Percentiles rank a stretch among this genome's conserved stretches.
These are phyloP conservation scores for Takifugu rubripes DNA, from an alignment of 2,797 vertebrate genomes.

Conservation along the genomic window DNA sequence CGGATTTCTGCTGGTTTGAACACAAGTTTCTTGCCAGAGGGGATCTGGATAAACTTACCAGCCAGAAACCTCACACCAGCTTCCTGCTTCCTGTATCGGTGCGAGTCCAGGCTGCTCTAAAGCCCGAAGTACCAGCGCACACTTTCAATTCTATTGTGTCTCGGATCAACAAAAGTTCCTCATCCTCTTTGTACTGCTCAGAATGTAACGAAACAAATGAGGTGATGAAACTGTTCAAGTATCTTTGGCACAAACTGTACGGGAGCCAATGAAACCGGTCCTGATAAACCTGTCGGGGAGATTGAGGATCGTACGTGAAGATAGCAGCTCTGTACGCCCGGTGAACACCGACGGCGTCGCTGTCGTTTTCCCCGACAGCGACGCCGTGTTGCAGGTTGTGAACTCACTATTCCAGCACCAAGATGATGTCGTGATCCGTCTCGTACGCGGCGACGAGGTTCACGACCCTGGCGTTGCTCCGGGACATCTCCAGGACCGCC, in stretches of 20 bases:
- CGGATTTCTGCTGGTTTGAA: too few species aligned
- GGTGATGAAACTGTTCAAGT: background rate
- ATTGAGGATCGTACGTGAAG: conserved; percentile 8
- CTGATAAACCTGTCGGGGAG: conserved; percentile 32
- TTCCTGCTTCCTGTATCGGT: conserved; percentile 4
- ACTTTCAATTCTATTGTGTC: too few species aligned
- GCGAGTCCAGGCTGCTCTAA: too few species aligned
- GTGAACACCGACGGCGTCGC: background rate
- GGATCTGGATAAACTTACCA: background rate
- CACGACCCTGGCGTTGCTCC: conserved; percentile 82
- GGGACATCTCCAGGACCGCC: conserved; percentile 87
- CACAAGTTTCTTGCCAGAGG: background rate
- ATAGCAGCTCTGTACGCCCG: conserved; percentile 11
- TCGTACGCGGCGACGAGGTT: conserved; percentile 91
- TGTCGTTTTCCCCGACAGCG: background rate
- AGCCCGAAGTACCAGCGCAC: too few species aligned
- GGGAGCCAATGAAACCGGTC: conserved; percentile 4
- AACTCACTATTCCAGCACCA: conserved; percentile 94
- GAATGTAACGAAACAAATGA: background rate
- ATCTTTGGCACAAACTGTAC: background rate
- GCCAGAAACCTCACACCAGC: conserved; percentile 3
- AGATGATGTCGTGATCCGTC: conserved; percentile 87
- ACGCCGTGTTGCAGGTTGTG: background rate
- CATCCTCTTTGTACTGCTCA: too few species aligned
- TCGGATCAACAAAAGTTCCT: too few species aligned